These are phyloP conservation scores for Radopholus similis DNA, from an alignment of 1,140 invertebrate genomes.

Conservation along the genomic window DNA sequence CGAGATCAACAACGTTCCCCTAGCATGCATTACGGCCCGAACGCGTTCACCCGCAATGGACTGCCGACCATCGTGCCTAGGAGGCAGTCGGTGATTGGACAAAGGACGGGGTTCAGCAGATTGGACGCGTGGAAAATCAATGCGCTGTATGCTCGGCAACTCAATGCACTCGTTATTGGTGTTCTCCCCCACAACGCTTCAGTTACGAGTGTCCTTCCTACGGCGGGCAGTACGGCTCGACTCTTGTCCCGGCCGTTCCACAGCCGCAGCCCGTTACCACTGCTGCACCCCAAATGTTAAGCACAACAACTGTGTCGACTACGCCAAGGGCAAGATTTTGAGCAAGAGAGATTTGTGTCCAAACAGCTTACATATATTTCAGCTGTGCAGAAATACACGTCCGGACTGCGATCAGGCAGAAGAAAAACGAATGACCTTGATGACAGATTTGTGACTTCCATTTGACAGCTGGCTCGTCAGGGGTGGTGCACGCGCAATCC, in stretches of 20 bases:
- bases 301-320: background rate
- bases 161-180: background rate
- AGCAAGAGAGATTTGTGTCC: background rate
- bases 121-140: constrained; percentile 64
- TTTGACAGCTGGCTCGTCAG: constrained; percentile 48
- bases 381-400: constrained; percentile 42
- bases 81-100: constrained; percentile 60
- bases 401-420: constrained; percentile 53
- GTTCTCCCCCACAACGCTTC: background rate
- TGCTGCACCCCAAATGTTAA: background rate
- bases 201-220: constrained; percentile 22
- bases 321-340: background rate
- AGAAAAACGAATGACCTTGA: too few relatives aligned
- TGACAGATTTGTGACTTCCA: too few relatives aligned
- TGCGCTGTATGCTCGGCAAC: constrained; percentile 59
- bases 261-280: constrained; percentile 18
- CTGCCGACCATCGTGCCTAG: constrained; percentile 60
- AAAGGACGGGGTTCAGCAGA: constrained; percentile 61
- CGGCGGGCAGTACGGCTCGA: constrained; percentile 13
- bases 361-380: background rate
- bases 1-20: background rate
- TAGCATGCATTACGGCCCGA: constrained; percentile 62
- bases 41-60: constrained; percentile 61
- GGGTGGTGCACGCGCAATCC: constrained; percentile 58
- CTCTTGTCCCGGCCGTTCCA: background rate